phyloP scores from a whole-genome alignment of 2,113 vertebrate species.

The Myrmecobius fasciatus region DNA sequence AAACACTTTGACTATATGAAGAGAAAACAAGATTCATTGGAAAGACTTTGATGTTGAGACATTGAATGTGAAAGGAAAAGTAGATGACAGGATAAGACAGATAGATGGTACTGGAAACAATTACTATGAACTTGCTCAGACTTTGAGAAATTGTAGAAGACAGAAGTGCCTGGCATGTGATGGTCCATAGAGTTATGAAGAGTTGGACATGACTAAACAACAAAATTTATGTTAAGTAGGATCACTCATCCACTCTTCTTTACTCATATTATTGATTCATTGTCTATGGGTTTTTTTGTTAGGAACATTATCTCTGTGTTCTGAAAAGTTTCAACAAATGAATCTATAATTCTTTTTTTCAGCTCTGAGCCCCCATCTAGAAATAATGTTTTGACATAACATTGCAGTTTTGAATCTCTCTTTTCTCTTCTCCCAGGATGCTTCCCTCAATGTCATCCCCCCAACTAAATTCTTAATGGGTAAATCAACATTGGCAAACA shows the following conservation, averaged over 20 bases:
- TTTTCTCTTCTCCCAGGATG: not conserved
- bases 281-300: not conserved
- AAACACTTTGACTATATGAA: no score
- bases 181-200: no score
- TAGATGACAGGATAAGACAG: no score
- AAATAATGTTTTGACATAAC: not conserved
- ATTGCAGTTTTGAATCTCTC: not conserved
- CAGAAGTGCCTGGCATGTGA: no score
- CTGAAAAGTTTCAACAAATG: not conserved
- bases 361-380: not conserved
- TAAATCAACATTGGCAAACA: not conserved
- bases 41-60: no score
- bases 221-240: no score
- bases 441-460: not conserved
- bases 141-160: no score
- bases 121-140: no score
- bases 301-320: not conserved
- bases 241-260: not conserved
- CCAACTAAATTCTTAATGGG: not conserved
- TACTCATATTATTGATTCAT: not conserved
- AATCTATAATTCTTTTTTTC: not conserved
- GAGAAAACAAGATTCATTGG: no score
- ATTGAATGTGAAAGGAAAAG: no score
- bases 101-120: no score
- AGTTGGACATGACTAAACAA: no score